These are phyloP conservation scores for Heteromurus nitidus DNA, from an alignment of 2,888 invertebrate species.

Conservation along the genomic window DNA sequence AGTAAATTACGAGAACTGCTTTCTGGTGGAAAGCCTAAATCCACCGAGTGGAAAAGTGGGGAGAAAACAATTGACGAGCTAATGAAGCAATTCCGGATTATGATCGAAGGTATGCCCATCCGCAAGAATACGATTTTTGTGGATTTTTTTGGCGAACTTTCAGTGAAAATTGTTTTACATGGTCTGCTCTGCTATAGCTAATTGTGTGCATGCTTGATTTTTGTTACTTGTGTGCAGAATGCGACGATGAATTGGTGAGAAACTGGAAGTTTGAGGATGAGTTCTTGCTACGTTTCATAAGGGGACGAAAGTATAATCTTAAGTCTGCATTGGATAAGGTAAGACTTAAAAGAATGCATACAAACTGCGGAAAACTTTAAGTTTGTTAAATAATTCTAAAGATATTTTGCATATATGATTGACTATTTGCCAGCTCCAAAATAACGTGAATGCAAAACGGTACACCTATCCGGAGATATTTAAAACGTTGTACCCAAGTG, in stretches of 20 bases:
- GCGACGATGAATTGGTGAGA: slow-evolving; percentile 37
- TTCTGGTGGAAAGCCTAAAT: background rate
- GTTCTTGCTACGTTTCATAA: slow-evolving; percentile 53
- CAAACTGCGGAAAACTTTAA: too few relatives aligned
- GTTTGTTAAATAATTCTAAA: too few relatives aligned
- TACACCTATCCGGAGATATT: slow-evolving; percentile 56
- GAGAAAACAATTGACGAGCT: slow-evolving; percentile 36
- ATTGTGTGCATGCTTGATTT: background rate
- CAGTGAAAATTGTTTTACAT: slow-evolving; percentile 1
- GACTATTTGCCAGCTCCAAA: slow-evolving; percentile 39
- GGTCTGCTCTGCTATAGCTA: background rate
- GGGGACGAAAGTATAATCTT: slow-evolving; percentile 49
- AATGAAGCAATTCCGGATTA: slow-evolving; percentile 17
- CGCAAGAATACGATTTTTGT: background rate
- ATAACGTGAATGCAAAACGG: slow-evolving; percentile 49
- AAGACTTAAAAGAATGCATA: background rate
- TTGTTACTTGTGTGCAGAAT: slow-evolving; percentile 15
- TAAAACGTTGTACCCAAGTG: slow-evolving; percentile 46
- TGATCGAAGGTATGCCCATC: slow-evolving; percentile 43
- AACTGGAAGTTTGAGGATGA: slow-evolving; percentile 59
- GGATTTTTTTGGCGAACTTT: background rate
- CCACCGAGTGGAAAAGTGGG: background rate
- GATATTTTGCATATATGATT: too few relatives aligned
- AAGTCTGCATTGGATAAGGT: slow-evolving; percentile 52
- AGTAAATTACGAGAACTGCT: slow-evolving; percentile 22